phyloP scores from a whole-genome alignment of 2,888 invertebrate species.

The Elgonia sp. region DNA sequence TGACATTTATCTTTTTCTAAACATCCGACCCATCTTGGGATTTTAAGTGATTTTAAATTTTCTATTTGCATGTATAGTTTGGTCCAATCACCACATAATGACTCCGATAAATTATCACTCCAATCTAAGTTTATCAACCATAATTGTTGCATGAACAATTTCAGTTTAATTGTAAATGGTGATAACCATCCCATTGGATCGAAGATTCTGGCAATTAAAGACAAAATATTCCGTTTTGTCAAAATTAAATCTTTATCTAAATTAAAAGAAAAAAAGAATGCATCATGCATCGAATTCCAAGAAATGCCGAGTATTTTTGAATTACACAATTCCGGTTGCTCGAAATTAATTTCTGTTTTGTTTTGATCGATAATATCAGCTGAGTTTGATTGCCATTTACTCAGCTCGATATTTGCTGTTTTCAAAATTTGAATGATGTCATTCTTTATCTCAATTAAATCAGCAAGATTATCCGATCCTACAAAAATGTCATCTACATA shows the following conservation, averaged over 20 bases:
- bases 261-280: background rate
- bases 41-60: no score
- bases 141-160: background rate
- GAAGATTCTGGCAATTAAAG: background rate
- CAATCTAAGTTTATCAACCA: background rate
- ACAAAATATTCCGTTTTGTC: background rate
- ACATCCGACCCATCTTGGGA: no score
- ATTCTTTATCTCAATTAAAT: background rate
- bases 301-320: background rate
- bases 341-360: background rate
- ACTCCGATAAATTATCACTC: no score
- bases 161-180: background rate
- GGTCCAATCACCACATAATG: no score
- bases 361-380: no score
- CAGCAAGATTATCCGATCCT: background rate
- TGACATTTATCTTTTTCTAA: background rate
- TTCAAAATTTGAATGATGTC: background rate
- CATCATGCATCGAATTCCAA: background rate
- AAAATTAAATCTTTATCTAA: background rate
- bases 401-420: background rate
- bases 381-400: background rate
- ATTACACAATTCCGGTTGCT: background rate
- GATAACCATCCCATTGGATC: constrained; percentile 15
- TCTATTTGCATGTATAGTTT: no score
- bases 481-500: constrained; percentile 24